These are phyloP conservation scores for Phaenicophaeus curvirostris DNA, from an alignment of 2,797 vertebrate species.

Conservation along the genomic window DNA sequence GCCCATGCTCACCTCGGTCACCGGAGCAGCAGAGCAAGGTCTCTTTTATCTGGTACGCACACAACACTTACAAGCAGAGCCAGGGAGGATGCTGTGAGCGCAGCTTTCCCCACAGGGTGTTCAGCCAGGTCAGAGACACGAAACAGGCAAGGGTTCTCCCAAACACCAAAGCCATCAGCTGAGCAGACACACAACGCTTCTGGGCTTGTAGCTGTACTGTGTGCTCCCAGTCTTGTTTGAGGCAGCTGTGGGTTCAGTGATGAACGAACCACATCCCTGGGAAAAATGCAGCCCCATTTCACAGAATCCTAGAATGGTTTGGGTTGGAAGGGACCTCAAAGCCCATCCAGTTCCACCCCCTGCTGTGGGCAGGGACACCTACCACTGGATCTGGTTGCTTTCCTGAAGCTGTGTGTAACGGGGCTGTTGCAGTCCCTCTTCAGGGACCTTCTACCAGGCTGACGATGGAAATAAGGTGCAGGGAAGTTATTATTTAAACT, in stretches of 20 bases:
- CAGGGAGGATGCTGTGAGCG: no score
- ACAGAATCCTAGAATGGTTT: no score
- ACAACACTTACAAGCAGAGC: no score
- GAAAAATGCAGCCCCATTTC: not conserved
- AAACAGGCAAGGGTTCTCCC: no score
- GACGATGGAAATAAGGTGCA: not conserved
- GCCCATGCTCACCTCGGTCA: no score
- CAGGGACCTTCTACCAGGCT: not conserved
- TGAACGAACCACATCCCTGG: not conserved
- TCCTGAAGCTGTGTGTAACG: not conserved
- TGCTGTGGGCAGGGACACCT: no score
- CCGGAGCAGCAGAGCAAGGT: no score
- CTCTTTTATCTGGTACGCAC: no score
- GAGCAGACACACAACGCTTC: not conserved
- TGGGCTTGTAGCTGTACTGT: rapidly evolving
- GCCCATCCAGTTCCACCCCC: no score
- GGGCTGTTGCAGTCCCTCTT: not conserved
- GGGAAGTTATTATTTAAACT: not conserved
- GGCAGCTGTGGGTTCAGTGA: not conserved
- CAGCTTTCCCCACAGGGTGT: no score
- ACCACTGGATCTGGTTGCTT: not conserved
- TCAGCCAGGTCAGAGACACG: no score
- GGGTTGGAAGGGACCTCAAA: no score
- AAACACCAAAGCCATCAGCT: not conserved
- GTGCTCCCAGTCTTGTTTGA: rapidly evolving